Base-by-base conservation (phyloP, 1,140 invertebrate genomes). In the Leptonema lineaticorne region DNA sequence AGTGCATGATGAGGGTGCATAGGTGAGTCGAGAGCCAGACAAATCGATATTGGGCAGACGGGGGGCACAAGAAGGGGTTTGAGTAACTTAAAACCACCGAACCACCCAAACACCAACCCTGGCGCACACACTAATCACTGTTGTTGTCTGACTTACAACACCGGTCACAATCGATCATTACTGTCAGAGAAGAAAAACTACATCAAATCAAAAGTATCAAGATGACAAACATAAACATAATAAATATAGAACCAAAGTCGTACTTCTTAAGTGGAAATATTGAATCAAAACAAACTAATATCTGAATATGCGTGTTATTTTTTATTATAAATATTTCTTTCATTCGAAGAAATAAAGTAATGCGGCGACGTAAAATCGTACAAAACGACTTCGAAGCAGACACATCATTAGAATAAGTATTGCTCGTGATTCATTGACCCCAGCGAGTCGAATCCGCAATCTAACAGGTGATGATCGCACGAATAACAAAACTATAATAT, bases 61-160 rank as follows among this genome's bases (percentile, higher is more conserved):
- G 67, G 73, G 63, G 73, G 74, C 71, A 56, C 67, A 56, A 27
- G 22, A n/a, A 18, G 22, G 41, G 66, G 33, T 57, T 37, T 69
- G 62, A 26, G 64, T 67, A n/a, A n/a, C n/a, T n/a, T n/a, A n/a
- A n/a, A 63, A 64, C 46, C 67, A 8, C 67, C 74, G 77, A n/a
- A n/a, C n/a, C 74, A 77, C 77, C 78, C 78, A 76, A 70, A 77
- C 77, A 78, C 77, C 76, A 77, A n/a, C 75, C 74, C 74, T 65
- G 30, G 65, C 69, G 22, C 59, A 8, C 22, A 26, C 26, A 68
- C 46, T 46, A 53, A 53, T 53, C 37, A 41, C 37, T 41, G 16
- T 16, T 41, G 37, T 41, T 9, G n/a, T 28, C 24, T 18, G 24
- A 58, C 29, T 67, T 53, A 26, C 24, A 14, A 22, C n/a, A n/a